Evolutionary conservation across 2,888 invertebrate species (phyloP).

Genomic region (Spisula solida): DNA sequence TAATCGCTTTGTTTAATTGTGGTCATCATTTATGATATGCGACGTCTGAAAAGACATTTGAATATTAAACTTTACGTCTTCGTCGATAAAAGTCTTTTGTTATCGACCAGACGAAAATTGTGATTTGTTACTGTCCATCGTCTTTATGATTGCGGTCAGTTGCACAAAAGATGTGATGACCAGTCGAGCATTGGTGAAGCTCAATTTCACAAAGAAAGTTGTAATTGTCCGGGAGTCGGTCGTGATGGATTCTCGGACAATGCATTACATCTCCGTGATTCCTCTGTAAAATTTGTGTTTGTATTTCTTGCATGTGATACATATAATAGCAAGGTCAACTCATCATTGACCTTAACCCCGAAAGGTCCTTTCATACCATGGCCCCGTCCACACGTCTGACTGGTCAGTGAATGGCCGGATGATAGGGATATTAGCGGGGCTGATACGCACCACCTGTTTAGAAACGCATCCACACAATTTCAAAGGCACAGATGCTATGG

Average conservation of each 20-base stretch:
- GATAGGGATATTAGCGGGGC: constrained; percentile 63
- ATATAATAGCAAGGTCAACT: constrained; percentile 70
- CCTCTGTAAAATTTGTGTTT: constrained; percentile 56
- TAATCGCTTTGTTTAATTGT: constrained; percentile 74
- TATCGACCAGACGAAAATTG: constrained; percentile 69
- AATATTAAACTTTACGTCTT: constrained; percentile 74
- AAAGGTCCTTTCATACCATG: constrained; percentile 62
- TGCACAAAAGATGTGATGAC: constrained; percentile 73
- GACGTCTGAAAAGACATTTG: constrained; percentile 70
- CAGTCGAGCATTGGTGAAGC: constrained; percentile 62
- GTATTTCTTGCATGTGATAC: constrained; percentile 69
- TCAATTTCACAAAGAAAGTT: constrained; percentile 76
- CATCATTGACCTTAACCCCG: constrained; percentile 67
- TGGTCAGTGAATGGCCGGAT: constrained; percentile 60
- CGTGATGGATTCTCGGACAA: constrained; percentile 66
- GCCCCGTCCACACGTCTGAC: constrained; percentile 56
- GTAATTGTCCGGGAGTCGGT: constrained; percentile 65
- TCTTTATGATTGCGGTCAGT: constrained; percentile 70
- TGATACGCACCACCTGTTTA: constrained; percentile 73
- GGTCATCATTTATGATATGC: constrained; percentile 72
- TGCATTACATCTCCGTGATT: constrained; percentile 67
- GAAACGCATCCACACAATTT: constrained; percentile 70
- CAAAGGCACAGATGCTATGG: constrained; percentile 66
- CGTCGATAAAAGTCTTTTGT: constrained; percentile 73
- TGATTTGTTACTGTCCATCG: constrained; percentile 69